These are phyloP conservation scores for Melipona bicolor DNA, from an alignment of 2,888 invertebrate species.

Conservation along the genomic window DNA sequence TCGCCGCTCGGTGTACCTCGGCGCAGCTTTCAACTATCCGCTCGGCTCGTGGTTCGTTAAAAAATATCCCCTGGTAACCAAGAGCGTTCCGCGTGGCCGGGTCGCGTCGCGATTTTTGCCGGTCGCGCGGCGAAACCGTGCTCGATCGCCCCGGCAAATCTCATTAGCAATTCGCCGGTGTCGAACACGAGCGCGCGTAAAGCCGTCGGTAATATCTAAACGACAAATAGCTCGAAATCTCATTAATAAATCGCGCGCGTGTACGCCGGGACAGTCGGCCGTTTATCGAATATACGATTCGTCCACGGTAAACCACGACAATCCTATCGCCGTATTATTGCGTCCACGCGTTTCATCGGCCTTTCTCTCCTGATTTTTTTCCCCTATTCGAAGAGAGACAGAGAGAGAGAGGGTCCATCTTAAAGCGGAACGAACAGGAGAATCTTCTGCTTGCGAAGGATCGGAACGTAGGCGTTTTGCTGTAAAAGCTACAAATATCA, in stretches of 20 bases:
- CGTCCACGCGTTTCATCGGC: constrained; percentile 8
- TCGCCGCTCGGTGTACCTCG: background rate
- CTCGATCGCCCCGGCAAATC: constrained; percentile 12
- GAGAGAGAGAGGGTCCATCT: background rate
- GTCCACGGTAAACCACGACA: constrained; percentile 59
- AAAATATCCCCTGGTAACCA: constrained; percentile 20
- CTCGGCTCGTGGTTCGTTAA: constrained; percentile 14
- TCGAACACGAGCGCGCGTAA: constrained; percentile 28
- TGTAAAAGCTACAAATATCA: background rate
- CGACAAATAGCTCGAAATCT: constrained; percentile 48
- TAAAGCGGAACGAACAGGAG: constrained; percentile 21
- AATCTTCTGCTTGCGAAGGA: background rate
- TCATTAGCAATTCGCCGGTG: constrained; percentile 39
- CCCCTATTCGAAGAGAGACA: background rate
- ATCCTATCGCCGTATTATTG: constrained; percentile 55
- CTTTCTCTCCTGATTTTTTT: constrained; percentile 41
- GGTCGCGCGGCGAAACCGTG: constrained; percentile 5
- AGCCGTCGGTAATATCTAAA: constrained; percentile 46
- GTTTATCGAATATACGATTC: constrained; percentile 58
- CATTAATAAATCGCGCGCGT: constrained; percentile 56
- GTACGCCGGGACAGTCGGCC: constrained; percentile 22
- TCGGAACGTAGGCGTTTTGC: background rate
- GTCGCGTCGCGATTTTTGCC: background rate
- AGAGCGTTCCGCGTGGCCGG: background rate
- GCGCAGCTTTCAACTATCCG: constrained; percentile 27